Evolutionary conservation across 1,140 invertebrate genomes (phyloP).

Genomic region (Linepithema humile): DNA sequence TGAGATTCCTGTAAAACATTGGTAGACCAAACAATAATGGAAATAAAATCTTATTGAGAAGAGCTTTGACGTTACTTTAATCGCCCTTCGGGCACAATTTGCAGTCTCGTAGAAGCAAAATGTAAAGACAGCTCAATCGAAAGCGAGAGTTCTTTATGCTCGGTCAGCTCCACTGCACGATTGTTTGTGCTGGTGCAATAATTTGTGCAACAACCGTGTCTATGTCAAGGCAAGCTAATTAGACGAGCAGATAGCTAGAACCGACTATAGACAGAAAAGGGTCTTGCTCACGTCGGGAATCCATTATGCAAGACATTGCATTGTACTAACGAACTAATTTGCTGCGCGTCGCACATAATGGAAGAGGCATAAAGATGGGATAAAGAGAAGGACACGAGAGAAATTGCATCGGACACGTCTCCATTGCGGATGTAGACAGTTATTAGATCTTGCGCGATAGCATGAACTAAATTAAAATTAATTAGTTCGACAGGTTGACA

Average conservation of each 20-base stretch:
- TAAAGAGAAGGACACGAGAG: not conserved
- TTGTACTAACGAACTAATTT: slow-evolving; percentile 55
- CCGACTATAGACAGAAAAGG: slow-evolving; percentile 39
- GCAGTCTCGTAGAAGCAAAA: not conserved
- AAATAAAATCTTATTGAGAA: not conserved
- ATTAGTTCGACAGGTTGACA: not conserved
- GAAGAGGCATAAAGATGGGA: slow-evolving; percentile 40
- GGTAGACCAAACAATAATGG: not conserved
- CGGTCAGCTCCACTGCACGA: not conserved
- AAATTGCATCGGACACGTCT: not conserved
- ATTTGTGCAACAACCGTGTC: slow-evolving; percentile 37
- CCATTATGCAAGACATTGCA: slow-evolving; percentile 49
- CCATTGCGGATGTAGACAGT: not conserved
- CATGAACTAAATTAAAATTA: not conserved
- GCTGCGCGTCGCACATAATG: slow-evolving; percentile 38
- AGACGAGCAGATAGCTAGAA: slow-evolving; percentile 45
- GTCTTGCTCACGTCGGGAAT: slow-evolving; percentile 36
- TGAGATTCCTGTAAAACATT: not conserved
- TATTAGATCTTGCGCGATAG: slow-evolving; percentile 20
- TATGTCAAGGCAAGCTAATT: slow-evolving; percentile 62
- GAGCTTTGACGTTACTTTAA: not conserved
- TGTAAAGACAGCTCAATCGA: not conserved
- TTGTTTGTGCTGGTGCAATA: slow-evolving; percentile 23
- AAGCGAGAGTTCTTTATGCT: slow-evolving; percentile 6
- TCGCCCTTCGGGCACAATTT: not conserved